Evolutionary conservation across 2,888 invertebrate genomes (phyloP).

Genomic region (Sialis lutaria): DNA sequence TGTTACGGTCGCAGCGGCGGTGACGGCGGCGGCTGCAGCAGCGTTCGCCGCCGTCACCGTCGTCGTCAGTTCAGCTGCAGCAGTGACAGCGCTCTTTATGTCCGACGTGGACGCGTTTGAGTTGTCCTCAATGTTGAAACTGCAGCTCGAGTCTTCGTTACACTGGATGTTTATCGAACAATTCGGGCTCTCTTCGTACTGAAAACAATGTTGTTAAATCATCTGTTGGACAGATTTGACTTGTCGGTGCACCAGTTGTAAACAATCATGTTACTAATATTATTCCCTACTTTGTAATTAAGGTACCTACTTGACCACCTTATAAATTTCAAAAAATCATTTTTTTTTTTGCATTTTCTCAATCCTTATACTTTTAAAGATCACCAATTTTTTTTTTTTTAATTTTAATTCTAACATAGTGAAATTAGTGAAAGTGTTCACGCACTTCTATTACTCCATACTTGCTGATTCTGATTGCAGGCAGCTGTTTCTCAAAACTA

Average conservation of each 20-base stretch:
- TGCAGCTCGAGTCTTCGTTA: constrained; percentile 29
- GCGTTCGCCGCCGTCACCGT: constrained; percentile 12
- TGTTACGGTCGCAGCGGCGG: not conserved
- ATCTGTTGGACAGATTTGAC: not conserved
- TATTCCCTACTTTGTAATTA: no score
- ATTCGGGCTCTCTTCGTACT: constrained; percentile 29
- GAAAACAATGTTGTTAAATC: constrained; percentile 10
- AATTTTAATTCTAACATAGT: no score
- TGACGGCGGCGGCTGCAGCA: constrained; percentile 9
- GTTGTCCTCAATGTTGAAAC: constrained; percentile 17
- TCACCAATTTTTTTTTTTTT: no score
- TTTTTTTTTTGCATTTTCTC: no score
- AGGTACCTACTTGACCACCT: no score
- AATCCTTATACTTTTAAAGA: no score
- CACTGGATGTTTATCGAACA: constrained; percentile 21
- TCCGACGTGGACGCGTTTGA: constrained; percentile 4
- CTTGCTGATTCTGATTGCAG: no score
- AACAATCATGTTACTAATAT: no score
- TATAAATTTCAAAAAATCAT: no score
- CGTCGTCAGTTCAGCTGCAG: constrained; percentile 10
- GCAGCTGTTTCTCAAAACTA: no score
- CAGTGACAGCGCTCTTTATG: constrained; percentile 11
- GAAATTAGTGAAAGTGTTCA: no score
- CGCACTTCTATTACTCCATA: no score
- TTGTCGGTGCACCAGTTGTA: constrained; percentile 8